Conservation (phyloP, 2,797 vertebrate species). For the Allobates femoralis region DNA sequence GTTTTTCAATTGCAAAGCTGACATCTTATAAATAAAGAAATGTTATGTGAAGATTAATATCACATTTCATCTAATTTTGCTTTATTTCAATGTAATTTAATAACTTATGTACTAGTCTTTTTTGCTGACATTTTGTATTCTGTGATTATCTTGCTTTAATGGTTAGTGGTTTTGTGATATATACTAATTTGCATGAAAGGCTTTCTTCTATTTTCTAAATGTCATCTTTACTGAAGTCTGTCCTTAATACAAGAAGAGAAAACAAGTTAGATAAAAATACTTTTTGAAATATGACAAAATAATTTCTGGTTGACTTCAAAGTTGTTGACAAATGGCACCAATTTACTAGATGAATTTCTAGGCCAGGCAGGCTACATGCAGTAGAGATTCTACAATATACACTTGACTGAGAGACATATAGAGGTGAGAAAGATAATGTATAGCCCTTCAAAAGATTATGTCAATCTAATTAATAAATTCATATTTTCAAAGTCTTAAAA, state of each 20-base stretch:
- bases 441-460: neutral
- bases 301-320: neutral
- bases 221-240: conserved; percentile 22
- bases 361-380: neutral
- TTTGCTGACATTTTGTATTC: neutral
- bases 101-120: too few relatives aligned
- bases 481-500: too few relatives aligned
- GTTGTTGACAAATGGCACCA: conserved; percentile 21
- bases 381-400: neutral
- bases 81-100: too few relatives aligned
- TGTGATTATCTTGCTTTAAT: neutral
- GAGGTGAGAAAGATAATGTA: neutral
- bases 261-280: conserved; percentile 10
- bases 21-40: too few relatives aligned
- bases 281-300: conserved; percentile 28
- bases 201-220: conserved; percentile 8
- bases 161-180: neutral
- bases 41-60: too few relatives aligned
- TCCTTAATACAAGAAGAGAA: neutral
- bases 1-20: too few relatives aligned
- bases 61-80: too few relatives aligned
- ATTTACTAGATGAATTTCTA: conserved; percentile 1
- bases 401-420: neutral
- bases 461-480: neutral
- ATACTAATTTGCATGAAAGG: conserved; percentile 12